A percentile compares a stretch with the other conserved stretches of the same genome.
phyloP scores from a whole-genome alignment of 2,113 vertebrate species.

The Dasyprocta punctata region DNA sequence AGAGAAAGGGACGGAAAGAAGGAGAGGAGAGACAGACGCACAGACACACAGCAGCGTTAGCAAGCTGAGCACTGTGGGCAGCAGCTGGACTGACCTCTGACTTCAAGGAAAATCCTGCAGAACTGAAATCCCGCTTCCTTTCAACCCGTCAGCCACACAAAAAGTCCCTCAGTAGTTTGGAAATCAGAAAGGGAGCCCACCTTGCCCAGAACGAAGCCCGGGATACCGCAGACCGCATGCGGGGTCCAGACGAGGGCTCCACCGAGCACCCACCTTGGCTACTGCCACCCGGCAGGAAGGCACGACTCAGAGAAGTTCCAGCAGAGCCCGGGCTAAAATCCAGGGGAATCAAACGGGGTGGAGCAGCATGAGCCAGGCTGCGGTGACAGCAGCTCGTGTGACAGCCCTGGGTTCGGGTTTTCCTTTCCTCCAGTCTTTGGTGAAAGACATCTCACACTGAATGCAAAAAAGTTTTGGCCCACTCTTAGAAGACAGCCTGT shows the following conservation, averaged over 20 bases:
- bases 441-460: background rate
- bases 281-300: background rate
- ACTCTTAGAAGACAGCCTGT: background rate
- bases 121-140: background rate
- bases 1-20: background rate
- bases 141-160: background rate
- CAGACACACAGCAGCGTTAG: background rate
- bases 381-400: background rate
- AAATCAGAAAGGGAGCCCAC: background rate
- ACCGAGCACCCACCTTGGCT: background rate
- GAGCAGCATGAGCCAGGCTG: background rate
- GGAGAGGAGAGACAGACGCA: background rate
- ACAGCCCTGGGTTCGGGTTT: background rate
- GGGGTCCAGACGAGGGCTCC: background rate
- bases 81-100: background rate
- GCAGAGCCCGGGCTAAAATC: background rate
- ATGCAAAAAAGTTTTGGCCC: background rate
- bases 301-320: background rate
- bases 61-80: background rate
- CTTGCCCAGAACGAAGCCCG: background rate
- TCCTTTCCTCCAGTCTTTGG: background rate
- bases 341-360: background rate
- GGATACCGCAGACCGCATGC: background rate
- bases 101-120: conserved; percentile 1
- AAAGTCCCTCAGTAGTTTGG: background rate